Evolutionary conservation across 2,888 invertebrate genomes (phyloP).

Genomic region (Lasioglossum lativentre): DNA sequence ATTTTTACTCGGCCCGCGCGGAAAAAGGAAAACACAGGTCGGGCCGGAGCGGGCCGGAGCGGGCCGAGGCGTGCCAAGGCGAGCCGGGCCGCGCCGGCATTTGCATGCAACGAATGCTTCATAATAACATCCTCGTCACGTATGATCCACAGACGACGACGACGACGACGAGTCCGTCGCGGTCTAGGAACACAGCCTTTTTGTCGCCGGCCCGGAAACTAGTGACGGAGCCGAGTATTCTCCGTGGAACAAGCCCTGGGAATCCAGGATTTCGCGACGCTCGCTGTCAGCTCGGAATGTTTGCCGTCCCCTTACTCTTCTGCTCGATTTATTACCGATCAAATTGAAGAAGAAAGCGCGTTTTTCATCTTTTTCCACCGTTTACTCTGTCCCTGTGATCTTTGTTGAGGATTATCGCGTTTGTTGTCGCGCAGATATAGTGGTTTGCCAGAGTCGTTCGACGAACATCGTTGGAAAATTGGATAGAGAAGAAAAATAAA

Average conservation of each 20-base stretch:
- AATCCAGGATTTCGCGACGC: constrained; percentile 7
- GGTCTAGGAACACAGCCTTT: constrained; percentile 6
- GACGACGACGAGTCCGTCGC: constrained; percentile 14
- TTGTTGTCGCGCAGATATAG: neutral
- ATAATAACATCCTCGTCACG: constrained; percentile 43
- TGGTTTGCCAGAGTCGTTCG: neutral
- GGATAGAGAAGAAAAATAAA: neutral
- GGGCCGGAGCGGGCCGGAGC: neutral
- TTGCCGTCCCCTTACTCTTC: neutral
- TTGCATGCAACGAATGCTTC: constrained; percentile 19
- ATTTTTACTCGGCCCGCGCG: neutral
- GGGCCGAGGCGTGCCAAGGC: neutral
- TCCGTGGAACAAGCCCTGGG: constrained; percentile 1
- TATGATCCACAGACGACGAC: constrained; percentile 29
- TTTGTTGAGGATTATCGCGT: neutral
- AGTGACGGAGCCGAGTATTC: constrained; percentile 16
- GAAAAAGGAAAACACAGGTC: neutral
- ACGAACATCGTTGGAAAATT: neutral
- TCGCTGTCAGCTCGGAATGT: neutral
- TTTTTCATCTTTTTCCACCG: neutral
- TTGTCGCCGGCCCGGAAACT: neutral
- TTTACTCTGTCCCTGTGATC: neutral
- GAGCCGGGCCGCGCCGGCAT: neutral
- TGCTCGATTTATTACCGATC: constrained; percentile 1
- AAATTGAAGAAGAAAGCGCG: neutral